These are phyloP conservation scores for Aramus guarauna DNA, from an alignment of 2,113 vertebrate genomes.

Conservation along the genomic window DNA sequence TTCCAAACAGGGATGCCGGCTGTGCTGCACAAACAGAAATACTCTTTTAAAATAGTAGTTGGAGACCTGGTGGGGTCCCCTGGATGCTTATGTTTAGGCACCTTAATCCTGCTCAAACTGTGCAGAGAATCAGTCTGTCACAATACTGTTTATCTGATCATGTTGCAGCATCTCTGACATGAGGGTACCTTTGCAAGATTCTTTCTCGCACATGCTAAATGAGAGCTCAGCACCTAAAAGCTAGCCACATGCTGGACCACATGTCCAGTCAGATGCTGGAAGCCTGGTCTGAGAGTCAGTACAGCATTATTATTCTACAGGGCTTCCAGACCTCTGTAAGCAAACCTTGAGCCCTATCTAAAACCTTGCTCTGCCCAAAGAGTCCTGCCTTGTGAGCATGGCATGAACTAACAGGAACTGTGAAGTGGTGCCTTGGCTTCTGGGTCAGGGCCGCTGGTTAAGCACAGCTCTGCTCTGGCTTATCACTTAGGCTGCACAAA, in stretches of 20 bases:
- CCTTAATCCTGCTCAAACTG: neutral
- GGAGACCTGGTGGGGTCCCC: neutral
- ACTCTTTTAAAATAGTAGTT: neutral
- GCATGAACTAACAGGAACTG: neutral
- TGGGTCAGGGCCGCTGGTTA: neutral
- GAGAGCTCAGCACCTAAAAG: neutral
- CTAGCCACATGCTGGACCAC: neutral
- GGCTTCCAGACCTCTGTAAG: neutral
- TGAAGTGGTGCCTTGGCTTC: neutral
- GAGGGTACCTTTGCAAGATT: neutral
- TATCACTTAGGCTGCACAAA: neutral
- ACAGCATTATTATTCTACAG: neutral
- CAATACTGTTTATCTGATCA: neutral
- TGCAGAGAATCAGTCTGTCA: neutral
- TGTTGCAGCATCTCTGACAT: neutral
- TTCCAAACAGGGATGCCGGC: neutral
- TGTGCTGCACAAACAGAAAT: neutral
- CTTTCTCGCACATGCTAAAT: neutral
- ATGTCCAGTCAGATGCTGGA: neutral
- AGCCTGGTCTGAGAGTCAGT: neutral
- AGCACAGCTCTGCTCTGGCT: neutral
- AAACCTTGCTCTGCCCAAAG: neutral
- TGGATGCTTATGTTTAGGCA: neutral
- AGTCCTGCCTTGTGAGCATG: neutral
- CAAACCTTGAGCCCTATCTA: neutral